phyloP scores from a whole-genome alignment of 2,888 invertebrate genomes.

The Drosophila formosana region DNA sequence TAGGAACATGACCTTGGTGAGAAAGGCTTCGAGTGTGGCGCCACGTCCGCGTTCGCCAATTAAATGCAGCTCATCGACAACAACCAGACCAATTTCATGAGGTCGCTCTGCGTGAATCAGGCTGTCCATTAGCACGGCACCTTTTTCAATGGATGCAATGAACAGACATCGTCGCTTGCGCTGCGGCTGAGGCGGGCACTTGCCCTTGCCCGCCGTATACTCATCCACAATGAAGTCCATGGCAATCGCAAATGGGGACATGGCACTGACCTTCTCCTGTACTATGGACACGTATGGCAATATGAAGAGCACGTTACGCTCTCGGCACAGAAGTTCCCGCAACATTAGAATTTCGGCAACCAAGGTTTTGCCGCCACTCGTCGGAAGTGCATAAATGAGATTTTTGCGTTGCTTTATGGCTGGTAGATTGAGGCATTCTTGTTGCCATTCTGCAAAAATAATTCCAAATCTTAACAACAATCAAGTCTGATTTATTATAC shows the following conservation, averaged over 20 bases:
- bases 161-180: slow-evolving; percentile 92
- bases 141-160: slow-evolving; percentile 98
- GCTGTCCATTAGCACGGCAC: slow-evolving; percentile 93
- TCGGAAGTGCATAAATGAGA: slow-evolving; percentile 96
- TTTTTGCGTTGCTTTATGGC: slow-evolving; percentile 91
- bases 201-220: slow-evolving; percentile 96
- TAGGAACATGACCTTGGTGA: slow-evolving; percentile 91
- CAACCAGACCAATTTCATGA: slow-evolving; percentile 91
- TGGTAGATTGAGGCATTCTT: slow-evolving; percentile 93
- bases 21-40: slow-evolving; percentile 92
- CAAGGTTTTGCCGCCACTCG: slow-evolving; percentile 98
- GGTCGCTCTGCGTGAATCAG: slow-evolving; percentile 92
- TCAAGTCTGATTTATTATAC: slow-evolving; percentile 31
- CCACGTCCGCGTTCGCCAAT: slow-evolving; percentile 95
- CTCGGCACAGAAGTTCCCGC: slow-evolving; percentile 91
- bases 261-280: slow-evolving; percentile 92
- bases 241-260: slow-evolving; percentile 94
- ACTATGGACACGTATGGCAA: slow-evolving; percentile 98
- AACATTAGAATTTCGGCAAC: slow-evolving; percentile 98
- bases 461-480: neutral
- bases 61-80: slow-evolving; percentile 97
- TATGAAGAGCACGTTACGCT: slow-evolving; percentile 94
- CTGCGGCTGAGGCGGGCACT: slow-evolving; percentile 92
- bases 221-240: slow-evolving; percentile 96
- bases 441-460: slow-evolving; percentile 93